Conservation (phyloP, 2,888 invertebrate genomes). For the Sacculina carcini region DNA sequence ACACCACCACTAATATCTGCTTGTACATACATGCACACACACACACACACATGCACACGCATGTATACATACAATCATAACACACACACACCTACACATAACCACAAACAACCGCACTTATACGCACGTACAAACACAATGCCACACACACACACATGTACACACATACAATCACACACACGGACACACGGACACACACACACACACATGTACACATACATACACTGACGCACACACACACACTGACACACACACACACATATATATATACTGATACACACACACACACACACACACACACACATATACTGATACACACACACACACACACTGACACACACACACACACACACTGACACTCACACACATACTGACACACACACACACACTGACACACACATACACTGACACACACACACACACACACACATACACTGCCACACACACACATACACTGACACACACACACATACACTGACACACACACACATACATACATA, state of each 20-base stretch:
- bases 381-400: no score
- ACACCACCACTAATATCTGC: background rate
- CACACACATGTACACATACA: background rate
- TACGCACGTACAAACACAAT: background rate
- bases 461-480: no score
- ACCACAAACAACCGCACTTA: background rate
- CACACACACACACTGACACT: no score
- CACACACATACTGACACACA: no score
- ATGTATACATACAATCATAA: background rate
- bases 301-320: no score
- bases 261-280: no score
- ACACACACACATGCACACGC: background rate
- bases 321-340: background rate
- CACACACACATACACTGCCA: no score
- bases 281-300: no score
- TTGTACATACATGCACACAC: background rate
- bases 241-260: background rate
- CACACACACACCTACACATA: background rate
- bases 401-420: no score
- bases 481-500: background rate
- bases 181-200: background rate
- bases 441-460: no score
- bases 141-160: background rate
- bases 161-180: background rate
- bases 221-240: no score